Evolutionary conservation across 2,113 vertebrate genomes (phyloP).

Genomic region (Amblyornis subalaris): DNA sequence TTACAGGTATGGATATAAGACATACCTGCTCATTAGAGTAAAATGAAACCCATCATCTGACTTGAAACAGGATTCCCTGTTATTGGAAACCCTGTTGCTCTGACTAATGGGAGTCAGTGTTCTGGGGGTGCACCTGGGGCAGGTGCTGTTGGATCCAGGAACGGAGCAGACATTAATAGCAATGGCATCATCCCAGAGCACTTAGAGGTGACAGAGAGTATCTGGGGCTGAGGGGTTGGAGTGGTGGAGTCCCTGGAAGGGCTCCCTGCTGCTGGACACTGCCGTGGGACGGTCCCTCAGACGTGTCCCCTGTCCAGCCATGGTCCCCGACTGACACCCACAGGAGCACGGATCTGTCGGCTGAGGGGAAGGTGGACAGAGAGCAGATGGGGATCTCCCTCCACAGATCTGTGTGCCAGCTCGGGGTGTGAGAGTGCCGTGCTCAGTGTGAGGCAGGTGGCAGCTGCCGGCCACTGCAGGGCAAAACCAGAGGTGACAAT

Average conservation of each 20-base stretch:
- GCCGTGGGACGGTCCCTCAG: accelerated
- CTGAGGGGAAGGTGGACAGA: not conserved
- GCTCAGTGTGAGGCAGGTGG: not conserved
- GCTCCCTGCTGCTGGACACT: not conserved
- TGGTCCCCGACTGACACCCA: accelerated
- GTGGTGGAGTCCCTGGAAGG: accelerated
- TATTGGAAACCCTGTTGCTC: not conserved
- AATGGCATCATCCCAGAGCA: accelerated
- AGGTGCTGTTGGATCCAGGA: accelerated
- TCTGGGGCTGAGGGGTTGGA: accelerated
- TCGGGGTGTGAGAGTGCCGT: not conserved
- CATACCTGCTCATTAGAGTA: conserved; percentile 23
- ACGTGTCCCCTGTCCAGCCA: accelerated
- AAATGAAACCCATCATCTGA: not conserved
- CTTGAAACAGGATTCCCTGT: not conserved
- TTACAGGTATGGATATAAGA: conserved; percentile 36
- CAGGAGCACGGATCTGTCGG: accelerated
- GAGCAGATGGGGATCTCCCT: not conserved
- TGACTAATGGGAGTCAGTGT: accelerated
- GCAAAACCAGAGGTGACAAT: not conserved
- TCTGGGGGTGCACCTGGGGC: not conserved
- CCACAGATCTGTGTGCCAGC: accelerated
- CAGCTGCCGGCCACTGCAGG: not conserved
- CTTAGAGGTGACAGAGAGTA: accelerated
- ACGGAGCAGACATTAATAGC: accelerated